Evolutionary conservation across 2,888 invertebrate species (phyloP), one percentile per base, ranked within the genome.

Genomic region (Apoda limacodes): DNA sequence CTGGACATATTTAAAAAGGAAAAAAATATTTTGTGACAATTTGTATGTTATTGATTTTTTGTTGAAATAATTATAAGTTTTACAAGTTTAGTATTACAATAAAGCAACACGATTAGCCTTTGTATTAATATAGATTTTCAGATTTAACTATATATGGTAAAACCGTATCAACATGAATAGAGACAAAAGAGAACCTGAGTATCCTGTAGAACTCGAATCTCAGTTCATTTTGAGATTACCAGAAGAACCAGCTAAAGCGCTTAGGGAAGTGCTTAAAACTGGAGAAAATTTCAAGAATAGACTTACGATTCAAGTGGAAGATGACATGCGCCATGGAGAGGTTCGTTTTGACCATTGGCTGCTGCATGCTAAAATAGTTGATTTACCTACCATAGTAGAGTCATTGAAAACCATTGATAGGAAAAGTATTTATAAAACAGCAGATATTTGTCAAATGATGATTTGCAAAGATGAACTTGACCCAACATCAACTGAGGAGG

Each of bases 401-500:
- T 90, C 93, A 1, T 75, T 92, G 34, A 98, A 97, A 75, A 95
- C 95, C 0, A 90, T 95, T 25, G 97, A 98, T 60, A 87, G 85
- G 37, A 96, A 95, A 64, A 94, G 91, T 51, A 92, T 96, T 50
- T 97, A 96, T 61, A 98, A 98, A 78, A 93, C 95, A 2, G 93
- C 95, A 0, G 95, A 97, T 64, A 87, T 97, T 40, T 92, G 92
- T 50, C 96, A 95, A 81, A 69, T 86, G 62, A 84, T 94, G 78
- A 76, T 92, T 26, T 93, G 93, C 50, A 90, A 88, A 65, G 90
- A 90, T 50, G 93, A 93, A 49, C 90, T 89, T 25, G 92, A 93
- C 52, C 83, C 82, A 40, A 82, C 84, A 9, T 81, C 84, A 1
- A 85, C 87, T 1, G 88, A 89, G 42, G 90, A 90, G 46, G 89